These are phyloP conservation scores for Cryptophagus acutangulus DNA, from an alignment of 2,888 invertebrate genomes.

Conservation along the genomic window DNA sequence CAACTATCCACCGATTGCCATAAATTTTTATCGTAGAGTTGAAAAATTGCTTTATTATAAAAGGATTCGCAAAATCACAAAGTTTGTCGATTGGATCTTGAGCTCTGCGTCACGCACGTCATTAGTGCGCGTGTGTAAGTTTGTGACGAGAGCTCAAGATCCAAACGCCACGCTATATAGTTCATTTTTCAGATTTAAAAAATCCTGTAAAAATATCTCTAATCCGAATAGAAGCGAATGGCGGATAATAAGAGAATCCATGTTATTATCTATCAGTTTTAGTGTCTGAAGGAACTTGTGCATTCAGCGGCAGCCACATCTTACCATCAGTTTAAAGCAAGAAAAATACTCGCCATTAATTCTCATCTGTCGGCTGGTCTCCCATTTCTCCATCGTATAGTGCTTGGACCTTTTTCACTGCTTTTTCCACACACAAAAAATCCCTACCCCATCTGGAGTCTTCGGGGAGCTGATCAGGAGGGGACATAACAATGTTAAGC, in stretches of 20 bases:
- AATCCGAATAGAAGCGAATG: too few relatives aligned
- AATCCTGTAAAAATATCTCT: too few relatives aligned
- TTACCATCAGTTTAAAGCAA: slow-evolving; percentile 45
- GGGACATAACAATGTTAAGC: slow-evolving; percentile 20
- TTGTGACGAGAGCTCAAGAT: too few relatives aligned
- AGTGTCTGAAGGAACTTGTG: slow-evolving; percentile 26
- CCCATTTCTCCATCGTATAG: slow-evolving; percentile 16
- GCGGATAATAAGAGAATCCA: slow-evolving; percentile 20
- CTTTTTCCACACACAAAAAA: slow-evolving; percentile 12
- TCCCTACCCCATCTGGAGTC: slow-evolving; percentile 18
- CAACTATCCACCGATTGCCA: too few relatives aligned
- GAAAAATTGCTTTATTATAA: too few relatives aligned
- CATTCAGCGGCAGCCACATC: slow-evolving; percentile 40
- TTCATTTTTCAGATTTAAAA: too few relatives aligned
- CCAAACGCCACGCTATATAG: too few relatives aligned
- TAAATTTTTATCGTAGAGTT: too few relatives aligned
- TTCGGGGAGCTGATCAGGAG: slow-evolving; percentile 20
- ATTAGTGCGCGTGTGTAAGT: too few relatives aligned
- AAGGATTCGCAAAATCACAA: too few relatives aligned
- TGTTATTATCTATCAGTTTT: slow-evolving; percentile 30
- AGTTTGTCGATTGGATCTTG: too few relatives aligned
- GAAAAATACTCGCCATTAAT: slow-evolving; percentile 47
- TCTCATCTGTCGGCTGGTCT: slow-evolving; percentile 40
- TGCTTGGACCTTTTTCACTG: slow-evolving; percentile 14
- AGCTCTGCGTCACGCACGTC: too few relatives aligned